These are phyloP conservation scores for Drosophila siamana DNA, from an alignment of 2,888 invertebrate species.

Conservation along the genomic window DNA sequence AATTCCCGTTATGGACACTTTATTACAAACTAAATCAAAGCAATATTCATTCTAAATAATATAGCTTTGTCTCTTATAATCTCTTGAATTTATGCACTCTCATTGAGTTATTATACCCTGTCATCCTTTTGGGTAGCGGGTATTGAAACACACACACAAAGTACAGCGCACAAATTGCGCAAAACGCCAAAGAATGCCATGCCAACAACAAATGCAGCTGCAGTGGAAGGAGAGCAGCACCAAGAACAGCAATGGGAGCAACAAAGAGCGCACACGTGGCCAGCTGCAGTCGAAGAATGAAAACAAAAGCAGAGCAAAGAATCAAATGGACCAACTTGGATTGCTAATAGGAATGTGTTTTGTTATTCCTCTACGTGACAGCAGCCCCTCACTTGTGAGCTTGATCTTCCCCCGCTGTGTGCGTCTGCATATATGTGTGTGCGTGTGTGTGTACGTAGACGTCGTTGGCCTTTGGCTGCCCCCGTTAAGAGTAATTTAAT, in stretches of 20 bases:
- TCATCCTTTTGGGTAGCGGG: not conserved
- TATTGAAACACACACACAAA: constrained; percentile 37
- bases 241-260: constrained; percentile 23
- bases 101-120: not conserved
- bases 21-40: too few relatives aligned
- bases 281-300: constrained; percentile 51
- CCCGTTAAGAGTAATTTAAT: constrained; percentile 74
- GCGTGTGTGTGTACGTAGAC: constrained; percentile 29
- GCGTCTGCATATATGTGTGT: constrained; percentile 23
- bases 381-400: too few relatives aligned
- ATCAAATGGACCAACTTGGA: constrained; percentile 77
- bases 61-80: too few relatives aligned
- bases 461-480: constrained; percentile 55
- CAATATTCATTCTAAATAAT: too few relatives aligned
- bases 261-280: constrained; percentile 12
- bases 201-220: constrained; percentile 40
- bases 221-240: constrained; percentile 20
- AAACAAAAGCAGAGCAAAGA: constrained; percentile 58
- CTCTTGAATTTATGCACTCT: not conserved
- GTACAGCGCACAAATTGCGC: constrained; percentile 77
- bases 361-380: constrained; percentile 10
- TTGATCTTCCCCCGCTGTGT: constrained; percentile 19
- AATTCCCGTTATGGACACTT: too few relatives aligned
- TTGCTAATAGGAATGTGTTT: constrained; percentile 64
- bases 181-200: constrained; percentile 71